These are phyloP conservation scores for Thalassarche chlororhynchos DNA, from an alignment of 2,113 vertebrate genomes.

Conservation along the genomic window DNA sequence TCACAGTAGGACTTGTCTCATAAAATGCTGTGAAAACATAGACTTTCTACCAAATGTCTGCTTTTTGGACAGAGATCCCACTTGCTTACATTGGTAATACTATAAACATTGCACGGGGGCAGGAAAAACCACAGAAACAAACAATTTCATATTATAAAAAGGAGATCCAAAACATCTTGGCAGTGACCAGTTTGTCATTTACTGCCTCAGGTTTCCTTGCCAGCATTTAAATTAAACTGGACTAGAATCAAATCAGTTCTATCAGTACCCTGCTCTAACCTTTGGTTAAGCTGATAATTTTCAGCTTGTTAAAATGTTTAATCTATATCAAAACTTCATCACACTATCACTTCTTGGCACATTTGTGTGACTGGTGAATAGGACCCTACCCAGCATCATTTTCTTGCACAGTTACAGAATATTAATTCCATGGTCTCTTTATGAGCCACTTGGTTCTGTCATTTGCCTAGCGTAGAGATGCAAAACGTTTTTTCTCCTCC, in stretches of 20 bases:
- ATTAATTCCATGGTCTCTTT: neutral
- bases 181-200: conserved; percentile 45
- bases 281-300: conserved; percentile 61
- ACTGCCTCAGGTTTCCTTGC: conserved; percentile 45
- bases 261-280: conserved; percentile 12
- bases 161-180: conserved; percentile 64
- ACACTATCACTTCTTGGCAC: neutral
- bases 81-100: neutral
- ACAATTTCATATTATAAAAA: conserved; percentile 33
- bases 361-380: neutral
- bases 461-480: neutral
- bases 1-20: neutral
- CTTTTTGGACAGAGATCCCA: neutral
- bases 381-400: neutral
- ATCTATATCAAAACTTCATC: conserved; percentile 35
- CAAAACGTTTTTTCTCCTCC: neutral
- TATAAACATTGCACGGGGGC: neutral
- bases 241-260: conserved; percentile 59
- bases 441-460: neutral
- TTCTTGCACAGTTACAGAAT: neutral
- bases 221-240: conserved; percentile 70
- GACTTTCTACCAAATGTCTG: neutral
- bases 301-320: conserved; percentile 49
- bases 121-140: neutral
- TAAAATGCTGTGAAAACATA: neutral